Conservation (phyloP, 2,888 invertebrate genomes). For the Anthrax anthrax region DNA sequence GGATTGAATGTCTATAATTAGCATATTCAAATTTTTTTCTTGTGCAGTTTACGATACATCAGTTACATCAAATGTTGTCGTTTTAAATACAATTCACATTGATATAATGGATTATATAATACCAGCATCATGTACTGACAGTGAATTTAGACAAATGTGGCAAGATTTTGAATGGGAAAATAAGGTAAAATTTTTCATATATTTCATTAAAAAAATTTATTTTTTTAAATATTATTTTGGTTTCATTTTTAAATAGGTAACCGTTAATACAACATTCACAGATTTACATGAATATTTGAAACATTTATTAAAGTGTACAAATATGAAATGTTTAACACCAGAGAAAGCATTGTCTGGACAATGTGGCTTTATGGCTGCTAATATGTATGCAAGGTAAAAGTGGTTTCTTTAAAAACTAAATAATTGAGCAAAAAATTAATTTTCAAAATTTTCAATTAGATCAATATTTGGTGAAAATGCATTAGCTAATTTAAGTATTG, state of each 20-base stretch:
- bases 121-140: constrained; percentile 85
- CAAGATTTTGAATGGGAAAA: constrained; percentile 99
- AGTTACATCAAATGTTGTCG: constrained; percentile 68
- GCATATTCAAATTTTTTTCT: not conserved
- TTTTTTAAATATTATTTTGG: not conserved
- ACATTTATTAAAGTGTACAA: constrained; percentile 85
- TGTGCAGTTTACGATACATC: constrained; percentile 84
- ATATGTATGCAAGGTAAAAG: constrained; percentile 74
- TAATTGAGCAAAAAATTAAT: not conserved
- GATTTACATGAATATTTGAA: constrained; percentile 87
- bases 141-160: constrained; percentile 99
- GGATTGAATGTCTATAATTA: not conserved
- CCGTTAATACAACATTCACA: constrained; percentile 85
- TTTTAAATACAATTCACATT: constrained; percentile 97
- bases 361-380: constrained; percentile 99
- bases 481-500: constrained; percentile 95
- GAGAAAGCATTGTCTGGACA: constrained; percentile 93
- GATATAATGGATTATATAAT: constrained; percentile 99
- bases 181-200: constrained; percentile 45
- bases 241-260: constrained; percentile 23
- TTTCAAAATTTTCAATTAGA: constrained; percentile 29
- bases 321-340: constrained; percentile 98
- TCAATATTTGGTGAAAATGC: constrained; percentile 98
- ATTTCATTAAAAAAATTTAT: not conserved
- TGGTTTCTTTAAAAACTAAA: not conserved